A percentile compares a stretch with the other conserved stretches of the same genome.
These are phyloP conservation scores for Spea hammondii DNA, from an alignment of 2,797 vertebrate genomes.

Conservation along the genomic window DNA sequence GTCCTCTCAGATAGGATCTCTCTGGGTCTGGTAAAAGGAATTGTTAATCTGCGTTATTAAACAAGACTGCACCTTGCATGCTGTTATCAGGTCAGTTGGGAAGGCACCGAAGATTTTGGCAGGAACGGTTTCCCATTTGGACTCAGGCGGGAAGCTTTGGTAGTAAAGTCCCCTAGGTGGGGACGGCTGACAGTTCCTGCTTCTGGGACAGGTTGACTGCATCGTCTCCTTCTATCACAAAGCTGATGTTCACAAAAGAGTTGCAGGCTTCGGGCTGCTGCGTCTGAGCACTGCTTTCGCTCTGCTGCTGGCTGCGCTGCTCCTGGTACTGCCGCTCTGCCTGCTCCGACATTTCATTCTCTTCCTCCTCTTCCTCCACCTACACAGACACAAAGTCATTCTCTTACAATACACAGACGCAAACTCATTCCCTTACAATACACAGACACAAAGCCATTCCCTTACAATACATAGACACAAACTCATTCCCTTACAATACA, in stretches of 20 bases:
- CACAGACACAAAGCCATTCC: no score
- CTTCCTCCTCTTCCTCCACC: slow-evolving; percentile 87
- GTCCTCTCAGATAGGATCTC: no score
- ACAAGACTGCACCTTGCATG: not conserved
- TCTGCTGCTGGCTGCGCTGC: slow-evolving; percentile 63
- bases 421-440: no score
- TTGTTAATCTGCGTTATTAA: not conserved
- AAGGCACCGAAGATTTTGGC: slow-evolving; percentile 47
- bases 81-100: slow-evolving; percentile 1
- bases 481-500: no score
- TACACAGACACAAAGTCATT: slow-evolving; percentile 56
- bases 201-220: slow-evolving; percentile 63
- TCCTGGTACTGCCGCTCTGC: slow-evolving; percentile 79
- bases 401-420: no score
- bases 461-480: no score
- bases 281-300: slow-evolving; percentile 62
- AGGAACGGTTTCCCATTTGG: not conserved
- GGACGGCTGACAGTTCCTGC: slow-evolving; percentile 71
- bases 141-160: not conserved
- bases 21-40: no score
- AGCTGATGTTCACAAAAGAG: slow-evolving; percentile 76
- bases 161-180: slow-evolving; percentile 65
- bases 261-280: slow-evolving; percentile 68
- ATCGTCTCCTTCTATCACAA: slow-evolving; percentile 75
- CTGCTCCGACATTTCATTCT: slow-evolving; percentile 85